These are phyloP conservation scores for Chamaedrilus cognettii DNA, from an alignment of 2,888 invertebrate genomes.

Conservation along the genomic window DNA sequence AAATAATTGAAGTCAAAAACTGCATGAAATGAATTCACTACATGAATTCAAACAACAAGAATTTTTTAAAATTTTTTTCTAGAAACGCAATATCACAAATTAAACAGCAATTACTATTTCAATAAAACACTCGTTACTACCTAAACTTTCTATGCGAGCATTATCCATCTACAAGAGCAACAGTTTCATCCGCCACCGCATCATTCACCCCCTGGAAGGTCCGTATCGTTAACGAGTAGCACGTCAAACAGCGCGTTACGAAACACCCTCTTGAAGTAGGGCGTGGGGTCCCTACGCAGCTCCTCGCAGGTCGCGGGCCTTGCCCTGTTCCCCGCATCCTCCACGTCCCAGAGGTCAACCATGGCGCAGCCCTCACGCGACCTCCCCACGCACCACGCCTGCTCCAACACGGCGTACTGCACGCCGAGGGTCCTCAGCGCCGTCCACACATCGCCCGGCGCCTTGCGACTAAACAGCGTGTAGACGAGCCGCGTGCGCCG, in stretches of 20 bases:
- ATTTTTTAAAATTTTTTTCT: too few species aligned
- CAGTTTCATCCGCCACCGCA: too few species aligned
- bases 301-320: conserved; percentile 43
- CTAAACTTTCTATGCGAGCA: too few species aligned
- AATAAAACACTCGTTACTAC: too few species aligned
- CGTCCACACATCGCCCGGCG: conserved; percentile 70
- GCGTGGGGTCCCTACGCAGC: conserved; percentile 37
- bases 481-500: conserved; percentile 77
- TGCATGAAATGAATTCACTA: too few species aligned
- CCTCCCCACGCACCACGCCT: conserved; percentile 63
- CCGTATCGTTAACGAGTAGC: not conserved
- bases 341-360: conserved; percentile 72
- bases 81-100: too few species aligned
- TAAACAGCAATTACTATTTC: too few species aligned
- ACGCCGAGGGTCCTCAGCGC: conserved; percentile 70
- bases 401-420: conserved; percentile 76
- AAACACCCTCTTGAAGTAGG: conserved; percentile 50
- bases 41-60: too few species aligned
- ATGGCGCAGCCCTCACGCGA: conserved; percentile 65
- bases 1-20: too few species aligned
- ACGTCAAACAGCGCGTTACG: conserved; percentile 32
- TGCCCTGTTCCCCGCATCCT: conserved; percentile 61
- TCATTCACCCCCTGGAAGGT: too few species aligned
- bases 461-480: conserved; percentile 76
- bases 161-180: too few species aligned